Base-by-base conservation (phyloP, 2,113 vertebrate species). In the Coptodon bakossiorum region DNA sequence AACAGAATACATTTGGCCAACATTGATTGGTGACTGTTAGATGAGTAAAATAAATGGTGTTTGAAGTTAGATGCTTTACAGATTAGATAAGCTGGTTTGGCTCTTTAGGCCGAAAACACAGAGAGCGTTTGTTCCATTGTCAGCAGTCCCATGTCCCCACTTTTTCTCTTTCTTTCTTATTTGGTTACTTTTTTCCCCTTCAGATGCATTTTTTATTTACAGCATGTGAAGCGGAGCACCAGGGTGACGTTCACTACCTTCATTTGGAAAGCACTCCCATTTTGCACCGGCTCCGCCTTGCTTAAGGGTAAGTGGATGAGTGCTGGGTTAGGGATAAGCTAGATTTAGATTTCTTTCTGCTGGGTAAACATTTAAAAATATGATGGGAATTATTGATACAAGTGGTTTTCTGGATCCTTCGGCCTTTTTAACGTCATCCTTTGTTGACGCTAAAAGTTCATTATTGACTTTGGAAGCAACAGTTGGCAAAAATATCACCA, bases 21-120 rank as follows among this genome's bases (percentile, higher is more conserved):
- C 43, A 12, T 82, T 94, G 81, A 92, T 85, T 87, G 92, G 83
- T 86, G 45, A 88, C 76, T 66, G 82, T 82, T 89, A 93, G 88
- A 68, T 90, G 92, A 92, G 89, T 94, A 94, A 91, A 68, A 94
- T 90, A 92, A 93, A 91, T 92, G 82, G 45, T 48, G 88, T 90
- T 82, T 92, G 89, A 93, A 91, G 93, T 88, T 76, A 82, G 87
- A 92, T 88, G 84, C 90, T 91, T 68, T 78, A 82, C 91, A 92
- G 92, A 91, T 93, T 88, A 88, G 86, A 92, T 54, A 81, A 88
- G 73, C 90, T 80, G 80, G 89, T 89, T 88, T 85, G 82, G 57
- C 80, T 84, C 90, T 86, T 83, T 10, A 43, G 91, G 88, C 88
- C 36, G 43, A 73, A 84, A 71, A 83, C 81, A 56, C 66, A 52